Evolutionary conservation across 2,888 invertebrate species (phyloP), one percentile per base, ranked within the genome.

Genomic region (Diarsia rubi): DNA sequence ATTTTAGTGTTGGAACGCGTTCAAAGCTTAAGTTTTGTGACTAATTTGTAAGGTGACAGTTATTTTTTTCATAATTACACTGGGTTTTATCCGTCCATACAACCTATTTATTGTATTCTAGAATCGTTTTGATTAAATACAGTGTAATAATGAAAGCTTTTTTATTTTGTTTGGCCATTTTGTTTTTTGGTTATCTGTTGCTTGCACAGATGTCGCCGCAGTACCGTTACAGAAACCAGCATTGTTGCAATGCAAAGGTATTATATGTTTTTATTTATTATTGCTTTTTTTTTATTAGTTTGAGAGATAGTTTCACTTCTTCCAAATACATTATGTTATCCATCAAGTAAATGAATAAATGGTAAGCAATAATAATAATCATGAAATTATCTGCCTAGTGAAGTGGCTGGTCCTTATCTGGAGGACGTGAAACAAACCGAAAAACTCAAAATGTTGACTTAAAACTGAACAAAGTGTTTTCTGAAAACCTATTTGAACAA

Each of bases 181-280:
- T 88, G 89, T 85, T 87, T 88, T 84, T 84, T 88, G 84, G 87
- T 89, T 90, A 88, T 90, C 76, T 89, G 77, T 86, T 88, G 71
- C 79, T 89, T 90, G 90, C 90, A 93, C 95, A 96, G 96, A 96
- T 96, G 93, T 95, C 94, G 93, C 95, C 95, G 93, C 93, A 91
- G 90, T 95, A 95, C 90, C 93, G 95, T 86, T 95, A 96, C 94
- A 93, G 95, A 91, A 95, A 94, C 82, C 95, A 94, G 91, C 94
- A 94, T 92, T 96, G 94, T 95, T 96, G 95, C 91, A 95, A 95
- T 93, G 91, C 93, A 78, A 95, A 96, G 96, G 96, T 96, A 96
- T 92, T 88, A 69, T 84, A 54, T 82, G 82, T 83, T 79, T 81
- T 78, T 69, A 78, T 85, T 83, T 86, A 71, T 80, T 73, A 71